Evolutionary conservation across 2,113 vertebrate genomes (phyloP), one percentile per base, ranked within the genome.

Genomic region (Heteronetta atricapilla): DNA sequence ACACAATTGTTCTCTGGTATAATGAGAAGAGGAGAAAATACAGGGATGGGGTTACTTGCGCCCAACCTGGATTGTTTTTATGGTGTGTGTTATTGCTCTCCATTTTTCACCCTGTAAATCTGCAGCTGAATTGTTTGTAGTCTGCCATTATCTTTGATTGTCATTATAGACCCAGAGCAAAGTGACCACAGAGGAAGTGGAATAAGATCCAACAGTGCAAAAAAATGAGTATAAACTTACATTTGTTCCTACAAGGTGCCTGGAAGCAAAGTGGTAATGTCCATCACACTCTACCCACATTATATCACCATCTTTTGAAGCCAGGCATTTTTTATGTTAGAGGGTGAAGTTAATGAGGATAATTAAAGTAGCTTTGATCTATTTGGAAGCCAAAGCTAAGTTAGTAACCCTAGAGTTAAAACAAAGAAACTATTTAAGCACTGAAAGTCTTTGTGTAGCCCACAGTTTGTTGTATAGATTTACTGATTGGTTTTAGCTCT

Each of bases 111-210:
- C 68, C 20, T 63, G 33, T 44, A 78, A 8, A 8, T 60, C 23
- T 62, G 75, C 46, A 94, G 48, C 34, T 86, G 55, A 89, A 74
- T 40, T 83, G 16, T 36, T 21, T 34, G 34, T 21, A 68, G 38
- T 59, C 70, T 90, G 68, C 52, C 34, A 66, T 89, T 79, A 70
- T 44, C 53, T 69, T 8, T 44, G 80, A 87, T 76, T 94, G 66
- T 88, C 3, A 0, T 86, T 69, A 87, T 56, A 88, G 48, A 70
- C 62, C 48, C 53, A 74, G 70, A 87, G 79, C 72, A 96, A 82
- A 52, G 14, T 93, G 95, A 82, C 94, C 88, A 90, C 87, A 94
- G 77, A 97, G 89, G 82, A 96, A 95, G 69, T 81, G 72, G 60
- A 90, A 73, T 67, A 87, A 88, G 92, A 95, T 48, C 29, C 31